Conservation (phyloP, 2,797 vertebrate species). For the Sebastes ruberrimus region DNA sequence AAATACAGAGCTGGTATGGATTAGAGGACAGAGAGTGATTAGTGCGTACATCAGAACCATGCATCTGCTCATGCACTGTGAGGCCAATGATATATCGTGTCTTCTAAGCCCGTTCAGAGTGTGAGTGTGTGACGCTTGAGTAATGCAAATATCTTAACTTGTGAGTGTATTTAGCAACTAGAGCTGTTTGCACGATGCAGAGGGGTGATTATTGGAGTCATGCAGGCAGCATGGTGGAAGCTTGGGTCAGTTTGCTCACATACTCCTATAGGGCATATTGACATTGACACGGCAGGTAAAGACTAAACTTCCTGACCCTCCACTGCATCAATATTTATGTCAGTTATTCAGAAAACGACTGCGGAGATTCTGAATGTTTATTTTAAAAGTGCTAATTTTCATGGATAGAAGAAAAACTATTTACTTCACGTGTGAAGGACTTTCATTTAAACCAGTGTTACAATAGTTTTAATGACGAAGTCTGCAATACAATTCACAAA, state of each 20-base stretch:
- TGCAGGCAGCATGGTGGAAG: background rate
- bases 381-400: background rate
- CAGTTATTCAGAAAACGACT: background rate
- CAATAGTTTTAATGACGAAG: conserved; percentile 40
- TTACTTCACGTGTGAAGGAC: conserved; percentile 11
- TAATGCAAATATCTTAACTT: background rate
- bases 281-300: background rate
- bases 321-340: background rate
- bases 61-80: background rate
- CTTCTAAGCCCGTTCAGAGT: background rate
- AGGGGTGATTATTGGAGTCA: background rate
- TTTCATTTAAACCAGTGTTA: conserved; percentile 51
- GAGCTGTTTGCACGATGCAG: background rate
- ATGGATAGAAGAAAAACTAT: background rate
- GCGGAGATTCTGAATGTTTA: background rate
- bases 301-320: background rate
- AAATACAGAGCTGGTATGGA: background rate
- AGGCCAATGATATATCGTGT: background rate
- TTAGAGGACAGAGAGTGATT: conserved; percentile 54
- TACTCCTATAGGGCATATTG: background rate
- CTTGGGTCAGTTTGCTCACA: background rate
- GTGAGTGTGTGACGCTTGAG: background rate
- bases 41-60: background rate
- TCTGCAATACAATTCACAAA: conserved; percentile 19
- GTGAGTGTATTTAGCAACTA: background rate